phyloP scores from a whole-genome alignment of 2,113 vertebrate genomes.

The Naja naja region DNA sequence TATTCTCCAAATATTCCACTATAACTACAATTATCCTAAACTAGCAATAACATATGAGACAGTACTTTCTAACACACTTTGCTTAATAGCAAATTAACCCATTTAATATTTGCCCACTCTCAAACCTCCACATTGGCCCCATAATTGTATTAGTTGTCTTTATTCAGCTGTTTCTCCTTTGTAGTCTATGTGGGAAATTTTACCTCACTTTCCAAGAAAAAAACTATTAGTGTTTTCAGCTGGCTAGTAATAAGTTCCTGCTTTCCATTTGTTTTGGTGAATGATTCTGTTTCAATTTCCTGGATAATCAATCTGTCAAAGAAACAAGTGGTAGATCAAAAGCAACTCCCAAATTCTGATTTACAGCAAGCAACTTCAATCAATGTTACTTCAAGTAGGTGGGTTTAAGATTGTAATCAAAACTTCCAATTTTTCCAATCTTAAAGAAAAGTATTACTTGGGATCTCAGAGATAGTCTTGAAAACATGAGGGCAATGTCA shows the following conservation, averaged over 20 bases:
- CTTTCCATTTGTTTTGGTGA: constrained; percentile 57
- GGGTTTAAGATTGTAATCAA: not conserved
- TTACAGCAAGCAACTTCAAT: not conserved
- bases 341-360: constrained; percentile 5
- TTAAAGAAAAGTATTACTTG: not conserved
- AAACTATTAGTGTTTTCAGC: constrained; percentile 77
- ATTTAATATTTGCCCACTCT: not conserved
- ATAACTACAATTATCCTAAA: not conserved
- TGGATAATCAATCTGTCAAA: constrained; percentile 69
- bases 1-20: not conserved
- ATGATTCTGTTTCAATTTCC: constrained; percentile 51
- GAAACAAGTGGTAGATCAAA: constrained; percentile 41
- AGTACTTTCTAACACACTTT: not conserved
- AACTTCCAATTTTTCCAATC: not conserved
- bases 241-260: constrained; percentile 51
- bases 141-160: not conserved
- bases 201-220: constrained; percentile 82
- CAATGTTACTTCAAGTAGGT: not conserved
- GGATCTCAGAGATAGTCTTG: not conserved
- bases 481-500: not conserved
- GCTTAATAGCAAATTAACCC: not conserved
- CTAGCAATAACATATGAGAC: not conserved
- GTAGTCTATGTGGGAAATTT: constrained; percentile 18
- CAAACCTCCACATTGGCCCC: not conserved
- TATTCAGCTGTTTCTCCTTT: not conserved